phyloP scores from a whole-genome alignment of 1,140 invertebrate genomes.

The Campoletis sonorensis region DNA sequence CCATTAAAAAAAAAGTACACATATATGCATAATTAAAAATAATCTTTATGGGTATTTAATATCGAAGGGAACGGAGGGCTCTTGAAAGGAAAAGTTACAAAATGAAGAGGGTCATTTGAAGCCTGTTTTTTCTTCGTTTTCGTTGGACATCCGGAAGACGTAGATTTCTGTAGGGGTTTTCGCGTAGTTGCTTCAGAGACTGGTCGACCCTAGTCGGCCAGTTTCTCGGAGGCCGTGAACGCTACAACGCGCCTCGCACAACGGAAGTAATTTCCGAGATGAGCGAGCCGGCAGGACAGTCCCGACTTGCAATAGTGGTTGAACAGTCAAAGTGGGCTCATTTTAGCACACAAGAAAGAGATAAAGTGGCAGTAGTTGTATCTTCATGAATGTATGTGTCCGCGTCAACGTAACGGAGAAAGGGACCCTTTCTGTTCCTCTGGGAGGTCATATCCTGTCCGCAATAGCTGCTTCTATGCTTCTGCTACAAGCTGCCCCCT shows the following conservation, averaged over 20 bases:
- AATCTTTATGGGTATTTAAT: slow-evolving; percentile 37
- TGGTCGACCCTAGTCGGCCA: slow-evolving; percentile 12
- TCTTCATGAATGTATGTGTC: not conserved
- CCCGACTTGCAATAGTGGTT: slow-evolving; percentile 73
- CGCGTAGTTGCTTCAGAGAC: slow-evolving; percentile 30
- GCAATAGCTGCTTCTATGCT: slow-evolving; percentile 49
- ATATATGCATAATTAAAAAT: slow-evolving; percentile 11
- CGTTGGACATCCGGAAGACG: slow-evolving; percentile 23
- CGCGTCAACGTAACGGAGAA: slow-evolving; percentile 65
- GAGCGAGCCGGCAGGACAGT: slow-evolving; percentile 63
- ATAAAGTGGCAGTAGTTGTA: not conserved
- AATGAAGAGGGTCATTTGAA: not conserved
- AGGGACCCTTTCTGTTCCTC: slow-evolving; percentile 26
- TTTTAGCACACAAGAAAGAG: slow-evolving; percentile 65
- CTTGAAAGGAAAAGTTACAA: not conserved
- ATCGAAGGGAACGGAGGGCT: not conserved
- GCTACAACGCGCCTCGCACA: slow-evolving; percentile 48
- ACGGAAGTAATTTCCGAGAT: slow-evolving; percentile 77
- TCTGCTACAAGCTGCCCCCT: slow-evolving; percentile 48
- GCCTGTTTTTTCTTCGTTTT: slow-evolving; percentile 25
- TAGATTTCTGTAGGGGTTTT: slow-evolving; percentile 31
- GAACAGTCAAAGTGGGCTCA: slow-evolving; percentile 76
- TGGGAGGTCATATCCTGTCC: slow-evolving; percentile 75
- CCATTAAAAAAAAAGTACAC: not conserved
- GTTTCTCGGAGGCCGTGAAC: slow-evolving; percentile 43